These are phyloP conservation scores for Bradypodion pumilum DNA, from an alignment of 2,797 vertebrate species.

Conservation along the genomic window DNA sequence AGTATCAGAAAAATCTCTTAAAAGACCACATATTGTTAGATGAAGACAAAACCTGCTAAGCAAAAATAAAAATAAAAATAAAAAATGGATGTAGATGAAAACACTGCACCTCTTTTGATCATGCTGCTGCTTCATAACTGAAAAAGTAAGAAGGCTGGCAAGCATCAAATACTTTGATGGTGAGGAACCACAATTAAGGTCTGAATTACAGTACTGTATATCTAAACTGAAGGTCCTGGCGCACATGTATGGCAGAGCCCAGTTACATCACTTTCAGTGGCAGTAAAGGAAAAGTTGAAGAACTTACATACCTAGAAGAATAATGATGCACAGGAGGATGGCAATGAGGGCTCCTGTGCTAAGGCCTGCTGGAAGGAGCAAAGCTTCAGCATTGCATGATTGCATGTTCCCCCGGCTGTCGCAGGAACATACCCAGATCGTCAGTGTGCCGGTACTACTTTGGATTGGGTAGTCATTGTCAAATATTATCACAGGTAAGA, in stretches of 20 bases:
- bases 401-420: conserved; percentile 90
- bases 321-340: conserved; percentile 92
- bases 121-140: not conserved
- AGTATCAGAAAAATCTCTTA: not conserved
- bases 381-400: conserved; percentile 88
- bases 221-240: not conserved
- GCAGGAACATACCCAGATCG: conserved; percentile 91
- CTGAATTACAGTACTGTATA: not conserved
- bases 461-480: conserved; percentile 96
- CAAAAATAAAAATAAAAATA: too few species aligned
- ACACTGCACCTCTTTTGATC: not conserved
- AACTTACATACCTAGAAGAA: conserved; percentile 85
- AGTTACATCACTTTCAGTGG: not conserved
- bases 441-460: conserved; percentile 94
- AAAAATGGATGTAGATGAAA: too few species aligned
- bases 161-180: not conserved
- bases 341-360: conserved; percentile 93
- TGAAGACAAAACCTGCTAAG: not conserved
- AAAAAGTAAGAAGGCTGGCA: not conserved
- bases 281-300: not conserved
- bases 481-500: conserved; percentile 92
- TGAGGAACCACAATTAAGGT: not conserved
- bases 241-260: too few species aligned
- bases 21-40: not conserved
- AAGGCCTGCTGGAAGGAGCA: conserved; percentile 90